A percentile compares a stretch with the other conserved stretches of the same genome.
phyloP scores from a whole-genome alignment of 2,888 invertebrate genomes.

The Physocephala rufipes region DNA sequence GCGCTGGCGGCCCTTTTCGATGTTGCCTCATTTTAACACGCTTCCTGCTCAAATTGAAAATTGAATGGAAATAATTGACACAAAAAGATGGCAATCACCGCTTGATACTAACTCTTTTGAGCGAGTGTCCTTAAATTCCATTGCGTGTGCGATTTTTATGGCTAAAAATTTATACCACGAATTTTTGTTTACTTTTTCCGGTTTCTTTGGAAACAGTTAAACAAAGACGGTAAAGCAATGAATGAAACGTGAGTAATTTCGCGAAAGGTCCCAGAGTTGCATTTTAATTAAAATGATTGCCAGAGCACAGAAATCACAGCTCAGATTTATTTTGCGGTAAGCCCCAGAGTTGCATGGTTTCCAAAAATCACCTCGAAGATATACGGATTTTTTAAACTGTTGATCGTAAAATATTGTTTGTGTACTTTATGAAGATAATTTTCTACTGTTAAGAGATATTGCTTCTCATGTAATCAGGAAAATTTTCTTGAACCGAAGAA shows the following conservation, averaged over 20 bases:
- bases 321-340: no score
- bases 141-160: constrained; percentile 32
- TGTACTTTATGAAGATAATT: no score
- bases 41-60: constrained; percentile 52
- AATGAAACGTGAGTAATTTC: neutral
- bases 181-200: constrained; percentile 12
- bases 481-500: no score
- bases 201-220: constrained; percentile 17
- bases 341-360: no score
- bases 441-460: no score
- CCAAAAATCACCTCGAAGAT: no score
- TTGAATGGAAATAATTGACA: constrained; percentile 26
- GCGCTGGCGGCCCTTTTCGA: constrained; percentile 37
- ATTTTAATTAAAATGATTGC: constrained; percentile 29
- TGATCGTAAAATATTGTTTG: no score
- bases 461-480: no score
- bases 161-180: neutral
- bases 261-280: constrained; percentile 6
- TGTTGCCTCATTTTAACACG: constrained; percentile 59
- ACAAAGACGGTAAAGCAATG: neutral
- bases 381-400: no score
- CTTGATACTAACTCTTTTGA: constrained; percentile 57
- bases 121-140: constrained; percentile 61
- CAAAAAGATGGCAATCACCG: neutral
- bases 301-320: neutral